Percentiles rank a stretch among this genome's conserved stretches.
phyloP scores from a whole-genome alignment of 1,140 invertebrate species.

The Spodoptera frugiperda region DNA sequence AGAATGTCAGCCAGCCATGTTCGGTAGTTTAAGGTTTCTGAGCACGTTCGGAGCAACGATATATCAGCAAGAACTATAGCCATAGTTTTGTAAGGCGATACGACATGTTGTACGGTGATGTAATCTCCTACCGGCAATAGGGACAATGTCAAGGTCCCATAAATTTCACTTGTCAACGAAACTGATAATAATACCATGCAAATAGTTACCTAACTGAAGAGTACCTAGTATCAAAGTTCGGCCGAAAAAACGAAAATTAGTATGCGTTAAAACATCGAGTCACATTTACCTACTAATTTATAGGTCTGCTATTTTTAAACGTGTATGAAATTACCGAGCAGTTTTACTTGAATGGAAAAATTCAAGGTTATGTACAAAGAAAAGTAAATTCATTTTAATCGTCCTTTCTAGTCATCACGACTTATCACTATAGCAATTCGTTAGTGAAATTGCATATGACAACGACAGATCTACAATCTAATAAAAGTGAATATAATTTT shows the following conservation, averaged over 20 bases:
- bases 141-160: slow-evolving; percentile 72
- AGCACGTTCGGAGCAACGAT: slow-evolving; percentile 56
- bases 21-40: slow-evolving; percentile 50
- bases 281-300: background rate
- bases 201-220: background rate
- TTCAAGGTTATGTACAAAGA: too few relatives aligned
- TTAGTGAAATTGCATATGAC: too few relatives aligned
- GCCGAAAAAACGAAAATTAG: slow-evolving; percentile 1
- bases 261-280: background rate
- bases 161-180: slow-evolving; percentile 62
- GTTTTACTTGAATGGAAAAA: too few relatives aligned
- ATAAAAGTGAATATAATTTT: too few relatives aligned
- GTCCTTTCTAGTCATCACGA: too few relatives aligned
- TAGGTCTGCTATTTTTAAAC: slow-evolving; percentile 6
- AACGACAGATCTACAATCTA: background rate
- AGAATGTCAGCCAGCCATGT: background rate
- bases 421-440: too few relatives aligned
- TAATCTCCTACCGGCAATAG: slow-evolving; percentile 61
- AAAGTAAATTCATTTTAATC: too few relatives aligned
- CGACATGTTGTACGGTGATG: slow-evolving; percentile 57
- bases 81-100: slow-evolving; percentile 60
- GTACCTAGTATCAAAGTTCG: background rate
- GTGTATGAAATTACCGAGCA: too few relatives aligned
- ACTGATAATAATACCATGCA: background rate
- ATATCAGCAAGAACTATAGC: slow-evolving; percentile 53